A percentile compares a stretch with the other conserved stretches of the same genome.
These are phyloP conservation scores for Sternotherus odoratus DNA, from an alignment of 2,797 vertebrate species.

Conservation along the genomic window DNA sequence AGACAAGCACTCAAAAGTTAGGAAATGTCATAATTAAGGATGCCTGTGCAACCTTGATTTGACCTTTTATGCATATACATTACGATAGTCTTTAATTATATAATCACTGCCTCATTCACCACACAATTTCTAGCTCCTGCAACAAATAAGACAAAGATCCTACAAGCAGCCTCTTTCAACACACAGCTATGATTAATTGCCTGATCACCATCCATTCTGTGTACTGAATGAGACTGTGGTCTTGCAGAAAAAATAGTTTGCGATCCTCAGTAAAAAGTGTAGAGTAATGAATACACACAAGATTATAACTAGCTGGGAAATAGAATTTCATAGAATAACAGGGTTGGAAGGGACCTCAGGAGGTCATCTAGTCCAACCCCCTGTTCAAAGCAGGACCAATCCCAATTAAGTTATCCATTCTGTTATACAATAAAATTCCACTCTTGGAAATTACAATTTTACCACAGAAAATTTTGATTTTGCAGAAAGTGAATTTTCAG, in stretches of 20 bases:
- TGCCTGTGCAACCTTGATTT: not conserved
- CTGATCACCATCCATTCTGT: not conserved
- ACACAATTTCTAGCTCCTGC: not conserved
- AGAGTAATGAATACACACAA: not conserved
- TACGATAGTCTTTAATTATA: not conserved
- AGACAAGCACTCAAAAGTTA: not conserved
- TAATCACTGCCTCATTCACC: fast-evolving
- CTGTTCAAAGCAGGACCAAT: too few species aligned
- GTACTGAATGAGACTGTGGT: not conserved
- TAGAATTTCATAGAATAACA: not conserved
- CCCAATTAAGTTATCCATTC: too few species aligned
- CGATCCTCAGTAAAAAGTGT: not conserved
- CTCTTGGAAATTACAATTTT: not conserved
- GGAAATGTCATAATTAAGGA: not conserved
- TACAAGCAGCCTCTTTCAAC: not conserved
- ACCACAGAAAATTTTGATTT: not conserved
- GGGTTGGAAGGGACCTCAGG: too few species aligned
- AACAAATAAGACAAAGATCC: not conserved
- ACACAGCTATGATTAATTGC: not conserved
- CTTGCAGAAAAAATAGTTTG: not conserved
- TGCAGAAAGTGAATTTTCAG: not conserved
- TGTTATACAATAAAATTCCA: not conserved
- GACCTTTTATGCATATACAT: not conserved
- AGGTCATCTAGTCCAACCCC: too few species aligned
- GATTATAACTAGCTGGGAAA: not conserved